Evolutionary conservation across 92 coral and sea anemone genomes (phyloP), one percentile per base, ranked within the genome.

Genomic region (Chrysogorgia sp.): DNA sequence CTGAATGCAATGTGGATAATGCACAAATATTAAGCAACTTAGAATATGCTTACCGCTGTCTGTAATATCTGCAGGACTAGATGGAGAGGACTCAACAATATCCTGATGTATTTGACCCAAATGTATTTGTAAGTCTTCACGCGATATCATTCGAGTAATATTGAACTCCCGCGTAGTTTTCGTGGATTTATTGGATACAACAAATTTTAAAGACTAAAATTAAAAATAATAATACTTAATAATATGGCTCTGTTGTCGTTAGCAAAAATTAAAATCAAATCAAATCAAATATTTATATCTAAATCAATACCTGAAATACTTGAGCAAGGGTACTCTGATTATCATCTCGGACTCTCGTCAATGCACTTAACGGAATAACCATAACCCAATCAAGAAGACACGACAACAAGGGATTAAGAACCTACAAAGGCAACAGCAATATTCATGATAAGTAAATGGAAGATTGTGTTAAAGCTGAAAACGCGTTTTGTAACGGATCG

Each of bases 371-470:
- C 3, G 98, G 97, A 31, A 94, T 88, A 10, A 90, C 92, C 96
- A 94, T 94, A 2, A 87, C 83, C 98, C 98, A 94, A 80, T 94
- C 98, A 77, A 94, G 78, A 21, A 94, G 83, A 81, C 97, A 91
- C 61, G 88, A 83, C 60, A 94, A 79, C 48, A 94, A 79, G 10
- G 96, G 82, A 19, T 85, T 89, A 31, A 94, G 79, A 67, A 90
- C 86, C 97, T 92, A 63, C 34, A 37, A 58, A 43, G n/a, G 14
- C n/a, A 15, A 7, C 7, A 47, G 2, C 53, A 47, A 37, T 12
- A 12, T 4, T 37, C 5, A 37, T 37, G 5, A 12, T 37, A 37
- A 12, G 43, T 12, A 37, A 37, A 5, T 37, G 43, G 12, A 4
- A 5, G 43, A 4, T 4, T 12, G 12, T 5, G 43, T 37, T 12